Evolutionary conservation across 2,888 invertebrate species (phyloP).

Genomic region (Pheosia gnoma): DNA sequence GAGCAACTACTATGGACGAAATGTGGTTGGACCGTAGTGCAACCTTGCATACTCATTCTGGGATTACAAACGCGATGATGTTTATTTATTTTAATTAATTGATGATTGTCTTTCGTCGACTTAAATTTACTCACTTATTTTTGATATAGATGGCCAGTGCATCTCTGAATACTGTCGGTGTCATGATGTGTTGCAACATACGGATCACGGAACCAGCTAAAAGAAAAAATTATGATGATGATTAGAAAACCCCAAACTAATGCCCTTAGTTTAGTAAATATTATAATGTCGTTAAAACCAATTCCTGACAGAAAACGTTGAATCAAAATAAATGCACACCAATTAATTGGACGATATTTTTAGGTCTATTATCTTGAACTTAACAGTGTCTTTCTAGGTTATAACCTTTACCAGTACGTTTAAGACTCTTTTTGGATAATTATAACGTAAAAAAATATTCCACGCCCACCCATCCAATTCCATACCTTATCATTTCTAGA

Average conservation of each 20-base stretch:
- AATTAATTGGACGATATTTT: too few species aligned
- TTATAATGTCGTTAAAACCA: too few species aligned
- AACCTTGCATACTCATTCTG: too few species aligned
- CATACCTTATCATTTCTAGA: background rate
- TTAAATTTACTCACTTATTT: constrained; percentile 57
- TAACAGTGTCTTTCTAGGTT: too few species aligned
- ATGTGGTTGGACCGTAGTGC: too few species aligned
- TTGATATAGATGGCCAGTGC: constrained; percentile 77
- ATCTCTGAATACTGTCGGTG: constrained; percentile 81
- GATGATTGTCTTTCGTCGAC: background rate
- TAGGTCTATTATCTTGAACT: too few species aligned
- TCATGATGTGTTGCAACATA: constrained; percentile 83
- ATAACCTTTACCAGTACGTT: too few species aligned
- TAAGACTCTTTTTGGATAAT: background rate
- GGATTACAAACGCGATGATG: too few species aligned
- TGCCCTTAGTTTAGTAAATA: too few species aligned
- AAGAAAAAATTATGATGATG: background rate
- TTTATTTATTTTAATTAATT: background rate
- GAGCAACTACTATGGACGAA: too few species aligned
- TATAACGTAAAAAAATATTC: background rate
- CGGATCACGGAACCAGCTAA: constrained; percentile 82
- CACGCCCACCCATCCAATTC: background rate
- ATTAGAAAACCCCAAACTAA: background rate
- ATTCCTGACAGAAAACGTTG: background rate
- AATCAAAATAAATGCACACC: background rate